Percentiles rank a stretch among this genome's conserved stretches.
phyloP scores from a whole-genome alignment of 2,888 invertebrate species.

The Aphidoletes aphidimyza region DNA sequence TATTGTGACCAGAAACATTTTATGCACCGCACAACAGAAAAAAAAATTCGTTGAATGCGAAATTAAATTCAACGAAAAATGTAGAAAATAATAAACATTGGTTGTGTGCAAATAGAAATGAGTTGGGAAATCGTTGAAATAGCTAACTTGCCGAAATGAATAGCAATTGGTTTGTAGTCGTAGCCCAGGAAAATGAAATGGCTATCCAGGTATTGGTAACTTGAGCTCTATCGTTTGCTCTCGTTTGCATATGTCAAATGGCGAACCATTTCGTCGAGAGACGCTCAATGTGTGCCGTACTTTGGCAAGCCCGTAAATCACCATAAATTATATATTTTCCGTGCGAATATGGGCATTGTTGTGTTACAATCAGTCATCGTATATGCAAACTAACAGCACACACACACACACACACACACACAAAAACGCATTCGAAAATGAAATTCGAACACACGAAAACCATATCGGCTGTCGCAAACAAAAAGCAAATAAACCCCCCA shows the following conservation, averaged over 20 bases:
- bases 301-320: conserved; percentile 16
- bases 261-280: too few species aligned
- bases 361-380: neutral
- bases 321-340: neutral
- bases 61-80: conserved; percentile 20
- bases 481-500: neutral
- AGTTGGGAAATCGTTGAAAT: conserved; percentile 12
- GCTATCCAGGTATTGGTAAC: too few species aligned
- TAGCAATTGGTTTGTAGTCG: neutral
- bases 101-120: conserved; percentile 15
- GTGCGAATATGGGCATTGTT: neutral
- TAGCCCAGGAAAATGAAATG: too few species aligned
- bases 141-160: neutral
- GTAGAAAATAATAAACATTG: neutral
- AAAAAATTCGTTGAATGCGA: conserved; percentile 32
- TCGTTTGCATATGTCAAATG: neutral
- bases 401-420: neutral
- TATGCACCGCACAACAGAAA: neutral
- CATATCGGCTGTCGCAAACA: neutral
- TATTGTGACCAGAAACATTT: conserved; percentile 24
- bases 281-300: neutral
- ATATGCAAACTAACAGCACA: conserved; percentile 1
- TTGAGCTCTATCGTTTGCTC: neutral
- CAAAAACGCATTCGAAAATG: neutral
- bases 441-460: conserved; percentile 18